These are phyloP conservation scores for Anolis sagrei DNA, from an alignment of 2,113 vertebrate genomes.

Conservation along the genomic window DNA sequence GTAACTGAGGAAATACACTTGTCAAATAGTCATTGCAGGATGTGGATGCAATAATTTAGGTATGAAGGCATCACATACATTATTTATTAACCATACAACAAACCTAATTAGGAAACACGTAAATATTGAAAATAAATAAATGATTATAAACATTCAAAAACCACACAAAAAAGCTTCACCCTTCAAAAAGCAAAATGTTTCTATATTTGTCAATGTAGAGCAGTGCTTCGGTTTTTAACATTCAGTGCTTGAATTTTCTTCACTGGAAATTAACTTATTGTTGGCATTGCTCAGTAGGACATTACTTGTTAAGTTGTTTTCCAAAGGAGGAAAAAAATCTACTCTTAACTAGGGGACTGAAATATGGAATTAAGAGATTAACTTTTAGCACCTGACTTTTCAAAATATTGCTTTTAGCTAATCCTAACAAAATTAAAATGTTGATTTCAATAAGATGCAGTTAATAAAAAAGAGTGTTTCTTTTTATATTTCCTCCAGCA, in stretches of 20 bases:
- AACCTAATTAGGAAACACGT: background rate
- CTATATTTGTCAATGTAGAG: background rate
- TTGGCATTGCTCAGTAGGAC: background rate
- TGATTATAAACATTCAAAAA: background rate
- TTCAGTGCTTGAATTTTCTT: background rate
- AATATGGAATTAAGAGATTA: slow-evolving; percentile 31
- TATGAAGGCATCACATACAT: background rate
- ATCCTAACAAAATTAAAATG: slow-evolving; percentile 15
- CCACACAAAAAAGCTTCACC: background rate
- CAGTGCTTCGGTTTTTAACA: background rate
- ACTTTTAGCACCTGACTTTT: slow-evolving; percentile 17
- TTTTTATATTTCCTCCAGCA: slow-evolving; percentile 34
- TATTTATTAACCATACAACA: background rate
- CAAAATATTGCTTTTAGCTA: slow-evolving; percentile 16
- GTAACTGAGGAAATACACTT: background rate
- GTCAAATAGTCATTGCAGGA: background rate
- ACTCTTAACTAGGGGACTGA: background rate
- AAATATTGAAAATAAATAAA: background rate
- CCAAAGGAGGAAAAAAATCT: too few species aligned
- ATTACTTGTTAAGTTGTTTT: background rate
- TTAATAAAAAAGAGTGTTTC: slow-evolving; percentile 28
- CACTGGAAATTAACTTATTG: background rate
- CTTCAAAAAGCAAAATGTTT: background rate
- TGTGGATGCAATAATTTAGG: background rate
- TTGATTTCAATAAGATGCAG: slow-evolving; percentile 16